Conservation (phyloP, 2,888 invertebrate genomes). For the Hedychridium roseum region DNA sequence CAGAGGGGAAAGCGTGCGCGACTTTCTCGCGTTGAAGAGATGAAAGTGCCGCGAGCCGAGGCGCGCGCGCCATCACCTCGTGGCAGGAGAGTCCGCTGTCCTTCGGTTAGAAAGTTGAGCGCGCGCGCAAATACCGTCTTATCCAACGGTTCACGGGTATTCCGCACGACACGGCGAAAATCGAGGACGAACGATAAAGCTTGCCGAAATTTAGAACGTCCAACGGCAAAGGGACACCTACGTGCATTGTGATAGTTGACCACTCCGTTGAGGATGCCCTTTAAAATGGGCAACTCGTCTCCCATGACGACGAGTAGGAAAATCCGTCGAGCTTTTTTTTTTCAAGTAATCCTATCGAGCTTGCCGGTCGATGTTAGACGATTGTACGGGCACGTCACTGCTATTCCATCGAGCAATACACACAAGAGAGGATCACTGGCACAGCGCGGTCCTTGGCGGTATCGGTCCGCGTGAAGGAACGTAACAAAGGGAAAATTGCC, state of each 20-base stretch:
- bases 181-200: slow-evolving; percentile 16
- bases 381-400: no score
- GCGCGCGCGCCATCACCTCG: slow-evolving; percentile 26
- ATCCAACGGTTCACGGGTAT: no score
- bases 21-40: slow-evolving; percentile 48
- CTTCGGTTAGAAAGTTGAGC: slow-evolving; percentile 45
- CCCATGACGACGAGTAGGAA: slow-evolving; percentile 70
- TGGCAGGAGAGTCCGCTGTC: slow-evolving; percentile 31
- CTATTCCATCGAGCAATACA: no score
- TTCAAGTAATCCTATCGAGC: background rate
- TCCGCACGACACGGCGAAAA: background rate
- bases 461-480: no score
- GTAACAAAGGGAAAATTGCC: no score
- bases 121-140: no score
- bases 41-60: slow-evolving; percentile 34
- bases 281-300: slow-evolving; percentile 89
- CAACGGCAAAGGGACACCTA: slow-evolving; percentile 71
- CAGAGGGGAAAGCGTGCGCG: slow-evolving; percentile 45
- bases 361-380: background rate
- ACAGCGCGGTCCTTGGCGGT: no score
- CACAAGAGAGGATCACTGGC: background rate
- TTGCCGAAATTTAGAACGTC: slow-evolving; percentile 37
- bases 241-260: slow-evolving; percentile 93
- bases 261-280: slow-evolving; percentile 89
- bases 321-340: background rate